Evolutionary conservation across 1,140 invertebrate genomes (phyloP).

Genomic region (Drosophila nigrodunni): DNA sequence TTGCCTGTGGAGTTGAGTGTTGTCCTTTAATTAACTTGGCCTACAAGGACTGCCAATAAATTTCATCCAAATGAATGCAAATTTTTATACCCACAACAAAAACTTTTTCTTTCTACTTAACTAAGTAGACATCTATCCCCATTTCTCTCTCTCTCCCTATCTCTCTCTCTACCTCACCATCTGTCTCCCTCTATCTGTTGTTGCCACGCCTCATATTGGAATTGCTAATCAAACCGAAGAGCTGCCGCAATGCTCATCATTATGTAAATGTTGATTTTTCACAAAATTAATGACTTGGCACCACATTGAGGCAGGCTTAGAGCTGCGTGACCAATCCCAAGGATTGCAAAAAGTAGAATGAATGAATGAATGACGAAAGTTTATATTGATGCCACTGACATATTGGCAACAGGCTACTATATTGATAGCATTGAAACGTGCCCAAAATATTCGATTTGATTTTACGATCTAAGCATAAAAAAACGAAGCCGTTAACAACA

Average conservation of each 20-base stretch:
- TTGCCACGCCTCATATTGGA: constrained; percentile 24
- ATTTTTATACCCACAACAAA: constrained; percentile 18
- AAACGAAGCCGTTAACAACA: constrained; percentile 25
- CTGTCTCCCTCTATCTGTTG: constrained; percentile 2
- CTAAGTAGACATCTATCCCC: constrained; percentile 8
- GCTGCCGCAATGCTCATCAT: constrained; percentile 43
- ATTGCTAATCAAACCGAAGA: constrained; percentile 52
- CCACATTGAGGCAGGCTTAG: constrained; percentile 46
- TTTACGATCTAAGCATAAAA: constrained; percentile 47
- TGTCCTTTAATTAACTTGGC: constrained; percentile 35
- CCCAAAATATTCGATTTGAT: constrained; percentile 75
- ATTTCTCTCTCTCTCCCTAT: neutral
- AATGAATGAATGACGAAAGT: constrained; percentile 22
- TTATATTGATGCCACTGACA: constrained; percentile 55
- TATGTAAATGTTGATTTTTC: constrained; percentile 61
- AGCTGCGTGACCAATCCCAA: constrained; percentile 6
- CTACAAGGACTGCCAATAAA: constrained; percentile 27
- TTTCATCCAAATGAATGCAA: constrained; percentile 32
- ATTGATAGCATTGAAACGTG: constrained; percentile 75
- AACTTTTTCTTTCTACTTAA: constrained; percentile 12
- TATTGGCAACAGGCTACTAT: constrained; percentile 42
- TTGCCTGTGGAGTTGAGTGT: constrained; percentile 31
- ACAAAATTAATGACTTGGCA: constrained; percentile 77
- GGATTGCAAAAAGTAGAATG: neutral
- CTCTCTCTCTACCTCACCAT: neutral